A percentile compares a stretch with the other conserved stretches of the same genome.
Conservation (phyloP, 2,113 vertebrate species). For the Anarhynchus alexandrinus region DNA sequence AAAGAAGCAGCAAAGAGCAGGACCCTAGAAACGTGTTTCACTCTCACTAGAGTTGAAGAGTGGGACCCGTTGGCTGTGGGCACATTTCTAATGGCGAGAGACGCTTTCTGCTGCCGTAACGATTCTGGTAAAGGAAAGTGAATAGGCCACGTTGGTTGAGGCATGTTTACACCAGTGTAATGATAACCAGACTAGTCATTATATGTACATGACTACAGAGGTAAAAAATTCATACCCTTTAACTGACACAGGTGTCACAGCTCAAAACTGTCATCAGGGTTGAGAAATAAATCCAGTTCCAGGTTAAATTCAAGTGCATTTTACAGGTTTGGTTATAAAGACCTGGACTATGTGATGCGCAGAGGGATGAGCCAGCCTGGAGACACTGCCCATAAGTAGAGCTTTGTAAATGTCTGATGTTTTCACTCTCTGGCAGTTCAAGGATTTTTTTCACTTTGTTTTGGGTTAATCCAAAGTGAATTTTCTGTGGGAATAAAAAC, state of each 20-base stretch:
- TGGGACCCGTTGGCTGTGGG: not conserved
- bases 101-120: not conserved
- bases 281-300: not conserved
- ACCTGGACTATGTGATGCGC: not conserved
- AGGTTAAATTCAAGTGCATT: rapidly evolving
- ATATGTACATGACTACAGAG: not conserved
- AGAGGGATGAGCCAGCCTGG: not conserved
- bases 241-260: not conserved
- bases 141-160: not conserved
- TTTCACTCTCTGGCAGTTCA: not conserved
- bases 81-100: not conserved
- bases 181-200: not conserved
- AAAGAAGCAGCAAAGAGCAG: not conserved
- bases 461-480: not conserved
- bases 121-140: not conserved
- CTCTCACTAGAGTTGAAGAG: too few relatives aligned
- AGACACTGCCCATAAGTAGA: not conserved
- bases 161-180: not conserved
- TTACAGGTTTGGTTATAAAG: not conserved
- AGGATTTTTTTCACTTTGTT: not conserved
- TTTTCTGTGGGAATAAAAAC: not conserved
- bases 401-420: not conserved
- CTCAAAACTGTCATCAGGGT: not conserved
- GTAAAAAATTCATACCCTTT: not conserved
- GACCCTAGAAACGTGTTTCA: not conserved